Percentiles rank a stretch among this genome's conserved stretches.
These are phyloP conservation scores for Rhabdomys dilectus DNA, from an alignment of 2,113 vertebrate genomes.

Conservation along the genomic window DNA sequence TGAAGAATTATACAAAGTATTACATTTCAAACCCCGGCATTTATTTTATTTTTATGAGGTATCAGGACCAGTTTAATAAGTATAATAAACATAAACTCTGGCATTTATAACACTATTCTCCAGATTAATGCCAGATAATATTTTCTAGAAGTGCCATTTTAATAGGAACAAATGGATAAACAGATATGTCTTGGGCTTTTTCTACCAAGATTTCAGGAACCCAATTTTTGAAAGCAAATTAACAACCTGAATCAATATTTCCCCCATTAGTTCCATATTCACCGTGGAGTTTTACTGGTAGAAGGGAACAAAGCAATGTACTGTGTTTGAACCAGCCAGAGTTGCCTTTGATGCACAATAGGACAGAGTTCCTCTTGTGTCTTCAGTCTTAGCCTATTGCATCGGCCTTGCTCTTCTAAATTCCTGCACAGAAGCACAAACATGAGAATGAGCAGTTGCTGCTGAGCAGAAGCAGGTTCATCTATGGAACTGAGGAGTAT, in stretches of 20 bases:
- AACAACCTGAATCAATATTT: conserved; percentile 85
- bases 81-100: conserved; percentile 88
- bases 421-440: not conserved
- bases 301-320: conserved; percentile 57
- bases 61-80: conserved; percentile 85
- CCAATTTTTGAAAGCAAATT: conserved; percentile 88
- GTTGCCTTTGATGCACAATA: conserved; percentile 42
- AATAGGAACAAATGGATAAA: conserved; percentile 86
- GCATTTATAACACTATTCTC: conserved; percentile 86
- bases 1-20: conserved; percentile 84
- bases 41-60: conserved; percentile 86
- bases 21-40: conserved; percentile 82
- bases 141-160: conserved; percentile 85
- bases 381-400: not conserved
- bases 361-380: conserved; percentile 42
- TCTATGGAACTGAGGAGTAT: not conserved
- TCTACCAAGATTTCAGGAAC: conserved; percentile 82
- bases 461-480: not conserved
- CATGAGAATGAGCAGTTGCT: not conserved
- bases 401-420: not conserved
- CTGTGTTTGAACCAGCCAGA: conserved; percentile 16
- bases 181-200: conserved; percentile 83
- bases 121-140: conserved; percentile 86
- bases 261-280: conserved; percentile 77
- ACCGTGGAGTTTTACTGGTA: conserved; percentile 69